Evolutionary conservation across 2,888 invertebrate species (phyloP), one percentile per base, ranked within the genome.

Genomic region (Ischnus inquisitorius): DNA sequence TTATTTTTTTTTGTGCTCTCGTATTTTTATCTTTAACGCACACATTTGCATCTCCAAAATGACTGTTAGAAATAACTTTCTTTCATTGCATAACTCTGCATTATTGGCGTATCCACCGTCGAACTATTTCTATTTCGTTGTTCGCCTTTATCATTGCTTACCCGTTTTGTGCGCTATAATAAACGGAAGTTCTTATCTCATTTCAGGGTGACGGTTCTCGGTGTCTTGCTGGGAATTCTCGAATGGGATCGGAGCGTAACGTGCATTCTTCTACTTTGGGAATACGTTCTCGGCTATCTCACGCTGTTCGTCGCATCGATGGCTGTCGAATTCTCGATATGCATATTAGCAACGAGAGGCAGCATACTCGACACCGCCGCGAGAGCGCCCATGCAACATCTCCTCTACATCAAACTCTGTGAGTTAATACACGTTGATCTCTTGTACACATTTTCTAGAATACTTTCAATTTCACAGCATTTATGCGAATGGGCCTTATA

Each of bases 341-440:
- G 96, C 90, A 94, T 96, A 90, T 95, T 97, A 86, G 97, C 97
- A 85, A 95, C 97, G 94, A 95, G 97, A 86, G 97, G 97, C 82
- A 96, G 97, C 91, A 97, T 97, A 89, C 94, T 97, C 89, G 96
- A 97, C 91, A 96, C 96, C n/a, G 95, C 95, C 57, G 96, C 96
- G 12, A 94, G 97, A 80, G 94, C 96, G 87, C 95, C 96, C 87
- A 97, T 97, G 95, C 96, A 97, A 94, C 96, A 97, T 92, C 95
- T 97, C 89, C 96, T 97, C 89, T 97, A 97, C 94, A 94, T 96
- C 88, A 95, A 97, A 92, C 94, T 97, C 88, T 95, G 97, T 97
- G 94, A 95, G 95, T 91, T 85, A 48, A 2, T 68, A 25, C 16
- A 16, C 16, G 6, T 28, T 34, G 14, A 48, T 60, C n/a, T 10